Base-by-base conservation (phyloP, 2,888 invertebrate species). In the Dynastes grantii region DNA sequence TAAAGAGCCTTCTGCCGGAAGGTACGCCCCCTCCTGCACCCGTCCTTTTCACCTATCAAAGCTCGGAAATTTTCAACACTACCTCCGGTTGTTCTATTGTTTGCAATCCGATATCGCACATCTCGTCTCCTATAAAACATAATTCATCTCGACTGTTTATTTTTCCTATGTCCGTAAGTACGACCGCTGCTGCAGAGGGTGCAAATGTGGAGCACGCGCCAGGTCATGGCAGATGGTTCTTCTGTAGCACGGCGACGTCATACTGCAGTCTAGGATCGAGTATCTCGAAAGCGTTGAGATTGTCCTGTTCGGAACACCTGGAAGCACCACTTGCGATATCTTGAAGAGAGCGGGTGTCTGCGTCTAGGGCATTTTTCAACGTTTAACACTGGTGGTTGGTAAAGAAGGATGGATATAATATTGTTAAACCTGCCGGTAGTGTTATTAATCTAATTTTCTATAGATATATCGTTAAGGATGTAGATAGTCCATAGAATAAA, bases 41-140 rank as follows among this genome's bases (percentile, higher is more conserved):
- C 27, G 6, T 9, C 27, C 32, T 11, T 29, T 32, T 32, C 63
- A 32, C 63, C 29, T 29, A 58, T 29, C 13, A 49, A 45, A 67
- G 5, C 45, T 67, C n/a, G 45, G 9, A 16, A 58, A 58, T 58
- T 37, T 73, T 73, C 73, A 58, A 58, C 73, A 40, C 73, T 22
- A 58, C 58, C 55, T 22, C 51, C 22, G n/a, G 40, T 58, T 58
- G 73, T 73, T 73, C 73, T 53, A 73, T 73, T 73, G 58, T 73
- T 73, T 73, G 73, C 73, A 73, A 73, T 73, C 16, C 73, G 73
- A 73, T 73, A 73, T 73, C 53, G 53, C 9, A 51, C 70, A 70
- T 32, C 58, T 61, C 73, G 58, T 8, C 40, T 37, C 40, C 58
- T 58, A 58, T 58, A 67, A 27, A 67, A 29, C 27, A 49, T 49